Base-by-base conservation (phyloP, 2,797 vertebrate species). In the Labeo calbasu region DNA sequence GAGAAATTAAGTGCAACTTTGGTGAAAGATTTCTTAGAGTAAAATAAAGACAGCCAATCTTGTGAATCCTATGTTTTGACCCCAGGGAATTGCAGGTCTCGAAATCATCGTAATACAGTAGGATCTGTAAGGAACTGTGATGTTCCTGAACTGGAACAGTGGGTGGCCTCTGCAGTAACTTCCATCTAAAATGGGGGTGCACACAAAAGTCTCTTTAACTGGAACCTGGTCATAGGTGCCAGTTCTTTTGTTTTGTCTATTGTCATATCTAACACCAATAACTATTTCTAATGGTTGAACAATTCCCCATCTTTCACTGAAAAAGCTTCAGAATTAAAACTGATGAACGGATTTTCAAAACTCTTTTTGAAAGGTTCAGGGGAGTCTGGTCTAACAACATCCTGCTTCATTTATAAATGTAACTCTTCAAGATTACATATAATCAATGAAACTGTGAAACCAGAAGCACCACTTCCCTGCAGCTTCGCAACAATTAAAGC, bases 131-230 rank as follows among this genome's bases (percentile, higher is more conserved):
- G 66, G 81, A 53, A 59, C 72, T 70, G 57, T 70, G 65, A 28
- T 28, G 28, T 28, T 23, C 66, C 25, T 63, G 65, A 46, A 79
- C 28, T 28, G 28, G 28, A 86, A 89, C 19, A 82, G 85, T 76
- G 79, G 83, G 14, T 88, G 80, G 23, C 11, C 85, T 87, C 68
- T 53, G 80, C 77, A 84, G 65, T 84, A 89, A 82, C 65, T 83
- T 66, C 63, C 63, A 66, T 66, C 63, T 21, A 66, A 66, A 66
- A 66, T 66, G 5, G 28, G 28, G 28, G 36, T 36, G 63, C 36
- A 28, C 28, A 28, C 28, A 28, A 66, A 66, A 32, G 63, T 57
- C 1, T 57, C 55, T 57, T 57, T 57, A n/a, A 57, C 55, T 57
- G 55, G 21, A 57, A 57, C 3, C 28, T 66, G 28, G 63, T 66